A percentile compares a stretch with the other conserved stretches of the same genome.
phyloP scores from a whole-genome alignment of 2,113 vertebrate genomes.

The Tenebrosternarchus preto region DNA sequence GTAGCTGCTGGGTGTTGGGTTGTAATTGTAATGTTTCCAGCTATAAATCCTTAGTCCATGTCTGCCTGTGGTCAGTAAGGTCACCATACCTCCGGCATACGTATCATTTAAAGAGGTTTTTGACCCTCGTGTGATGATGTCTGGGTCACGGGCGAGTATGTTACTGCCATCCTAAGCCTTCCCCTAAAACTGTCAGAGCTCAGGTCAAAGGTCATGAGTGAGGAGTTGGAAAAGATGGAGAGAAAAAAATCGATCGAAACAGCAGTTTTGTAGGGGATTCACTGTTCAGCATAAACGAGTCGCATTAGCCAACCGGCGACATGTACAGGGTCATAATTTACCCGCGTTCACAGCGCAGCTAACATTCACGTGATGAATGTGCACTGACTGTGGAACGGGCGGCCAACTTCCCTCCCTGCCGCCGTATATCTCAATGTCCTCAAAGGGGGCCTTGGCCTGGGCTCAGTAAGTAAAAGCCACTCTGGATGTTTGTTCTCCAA shows the following conservation, averaged over 20 bases:
- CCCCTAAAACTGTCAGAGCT: too few relatives aligned
- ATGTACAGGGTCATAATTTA: neutral
- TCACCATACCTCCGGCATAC: neutral
- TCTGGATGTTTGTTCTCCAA: constrained; percentile 31
- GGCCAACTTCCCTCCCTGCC: constrained; percentile 24
- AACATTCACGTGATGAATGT: constrained; percentile 18
- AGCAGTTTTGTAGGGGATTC: neutral
- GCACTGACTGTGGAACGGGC: neutral
- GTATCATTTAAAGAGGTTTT: too few relatives aligned
- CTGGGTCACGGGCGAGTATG: too few relatives aligned
- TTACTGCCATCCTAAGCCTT: too few relatives aligned
- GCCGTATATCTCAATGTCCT: constrained; percentile 24
- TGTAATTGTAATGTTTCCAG: neutral
- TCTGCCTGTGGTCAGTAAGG: neutral
- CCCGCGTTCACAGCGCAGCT: neutral
- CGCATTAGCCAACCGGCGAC: neutral
- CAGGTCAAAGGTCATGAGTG: too few relatives aligned
- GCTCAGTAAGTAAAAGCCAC: constrained; percentile 18
- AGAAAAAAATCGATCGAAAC: neutral
- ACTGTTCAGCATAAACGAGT: neutral
- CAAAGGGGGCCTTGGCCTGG: constrained; percentile 16
- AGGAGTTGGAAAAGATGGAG: neutral
- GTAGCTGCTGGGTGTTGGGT: neutral
- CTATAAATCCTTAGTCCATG: neutral
- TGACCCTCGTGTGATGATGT: too few relatives aligned